Evolutionary conservation across 2,888 invertebrate genomes (phyloP), one percentile per base, ranked within the genome.

Genomic region (Drosophila leonis): DNA sequence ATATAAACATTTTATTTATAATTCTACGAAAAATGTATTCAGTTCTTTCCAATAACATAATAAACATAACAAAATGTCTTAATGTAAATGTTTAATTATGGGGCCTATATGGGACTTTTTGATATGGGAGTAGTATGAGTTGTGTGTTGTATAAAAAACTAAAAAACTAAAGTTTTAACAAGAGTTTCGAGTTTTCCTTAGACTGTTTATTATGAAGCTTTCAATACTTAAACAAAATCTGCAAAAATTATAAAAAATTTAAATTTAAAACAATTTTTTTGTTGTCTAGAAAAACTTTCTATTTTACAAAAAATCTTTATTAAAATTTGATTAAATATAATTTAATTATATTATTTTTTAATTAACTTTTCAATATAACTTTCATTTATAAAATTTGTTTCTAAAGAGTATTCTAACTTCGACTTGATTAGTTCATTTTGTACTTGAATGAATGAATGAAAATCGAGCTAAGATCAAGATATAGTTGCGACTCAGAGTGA

Each of bases 1-100:
- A 63, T 33, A 49, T 13, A 49, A 13, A 49, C 13, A 37, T 51
- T 15, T 74, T 44, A 65, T 52, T 63, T 66, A 63, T 74, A 70
- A 27, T 13, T 57, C 54, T 41, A 69, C 35, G 56, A 48, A 54
- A 51, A 41, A 51, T 73, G 54, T 41, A 65, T 70, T 60, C 75
- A 65, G 57, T 63, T 76, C 63, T 66, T 80, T 78, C 57, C 61
- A 68, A 68, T 60, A 80, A 66, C 24, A 78, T 29, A 79, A 76
- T 72, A 80, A 75, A 76, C 48, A 55, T 72, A 71, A 55, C 39
- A 6, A 37, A 70, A 63, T 75, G 27, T 65, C 46, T 52, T 46
- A 52, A 61, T 39, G 15, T 66, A 57, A 37, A 24, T 46, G 20
- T 42, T 2, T 4, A 42, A 12, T 8, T 35, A 9, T 35, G 13